A percentile compares a stretch with the other conserved stretches of the same genome.
These are phyloP conservation scores for Picus viridis DNA, from an alignment of 2,797 vertebrate species.

Conservation along the genomic window DNA sequence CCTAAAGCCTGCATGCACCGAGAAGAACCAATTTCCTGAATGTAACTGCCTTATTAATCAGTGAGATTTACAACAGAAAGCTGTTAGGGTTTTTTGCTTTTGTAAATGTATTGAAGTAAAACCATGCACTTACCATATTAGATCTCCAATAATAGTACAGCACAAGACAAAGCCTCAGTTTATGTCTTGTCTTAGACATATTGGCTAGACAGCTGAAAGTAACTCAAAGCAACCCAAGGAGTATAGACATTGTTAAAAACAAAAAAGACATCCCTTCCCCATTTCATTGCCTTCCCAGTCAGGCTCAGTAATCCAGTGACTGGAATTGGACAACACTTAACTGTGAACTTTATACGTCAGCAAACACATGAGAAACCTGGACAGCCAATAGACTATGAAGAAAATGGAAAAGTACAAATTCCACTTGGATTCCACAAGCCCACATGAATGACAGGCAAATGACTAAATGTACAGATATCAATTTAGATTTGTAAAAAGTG, in stretches of 20 bases:
- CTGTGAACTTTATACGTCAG: not conserved
- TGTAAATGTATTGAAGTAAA: not conserved
- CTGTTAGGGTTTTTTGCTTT: not conserved
- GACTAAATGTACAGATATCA: not conserved
- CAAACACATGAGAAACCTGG: not conserved
- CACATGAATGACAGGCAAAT: not conserved
- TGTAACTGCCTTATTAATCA: not conserved
- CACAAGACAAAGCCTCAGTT: not conserved
- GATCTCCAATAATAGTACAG: not conserved
- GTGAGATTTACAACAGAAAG: not conserved
- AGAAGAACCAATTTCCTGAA: not conserved
- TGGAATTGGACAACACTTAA: not conserved
- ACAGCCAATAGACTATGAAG: not conserved
- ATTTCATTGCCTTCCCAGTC: not conserved
- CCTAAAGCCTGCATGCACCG: not conserved
- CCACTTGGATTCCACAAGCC: not conserved
- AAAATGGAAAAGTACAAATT: not conserved
- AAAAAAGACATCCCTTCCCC: not conserved
- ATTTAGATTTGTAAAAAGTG: not conserved
- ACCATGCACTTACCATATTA: fast-evolving
- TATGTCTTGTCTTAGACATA: not conserved
- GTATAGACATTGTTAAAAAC: not conserved
- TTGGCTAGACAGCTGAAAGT: not conserved
- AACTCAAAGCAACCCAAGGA: not conserved
- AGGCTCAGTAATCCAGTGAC: not conserved